Percentiles rank a stretch among this genome's conserved stretches.
Conservation (phyloP, 2,888 invertebrate genomes). For the Hedya salicella region DNA sequence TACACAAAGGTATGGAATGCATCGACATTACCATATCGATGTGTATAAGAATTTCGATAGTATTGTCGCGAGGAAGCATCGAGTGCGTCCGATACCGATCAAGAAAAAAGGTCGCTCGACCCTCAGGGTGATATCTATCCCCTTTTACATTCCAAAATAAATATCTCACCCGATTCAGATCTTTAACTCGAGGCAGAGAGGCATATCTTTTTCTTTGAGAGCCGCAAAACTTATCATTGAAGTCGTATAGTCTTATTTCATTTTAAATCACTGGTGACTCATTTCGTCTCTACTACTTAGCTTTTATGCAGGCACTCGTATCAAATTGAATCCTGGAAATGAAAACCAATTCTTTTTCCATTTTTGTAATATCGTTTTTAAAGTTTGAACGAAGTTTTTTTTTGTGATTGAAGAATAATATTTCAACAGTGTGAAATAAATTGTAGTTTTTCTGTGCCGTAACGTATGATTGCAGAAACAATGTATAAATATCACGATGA, state of each 20-base stretch:
- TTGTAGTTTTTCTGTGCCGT: conserved; percentile 12
- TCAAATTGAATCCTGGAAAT: conserved; percentile 56
- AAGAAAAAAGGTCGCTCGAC: conserved; percentile 73
- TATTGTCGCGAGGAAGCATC: conserved; percentile 75
- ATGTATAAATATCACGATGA: conserved; percentile 37
- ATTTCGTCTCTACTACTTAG: conserved; percentile 64
- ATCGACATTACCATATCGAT: conserved; percentile 77
- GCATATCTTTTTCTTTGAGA: conserved; percentile 36
- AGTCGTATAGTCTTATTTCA: conserved; percentile 62
- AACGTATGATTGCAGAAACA: conserved; percentile 13
- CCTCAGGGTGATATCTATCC: conserved; percentile 60
- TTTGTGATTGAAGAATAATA: conserved; percentile 56
- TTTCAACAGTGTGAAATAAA: conserved; percentile 49
- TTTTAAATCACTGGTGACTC: conserved; percentile 77
- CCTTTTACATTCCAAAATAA: conserved; percentile 44
- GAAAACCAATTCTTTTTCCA: conserved; percentile 44
- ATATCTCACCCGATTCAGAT: conserved; percentile 51
- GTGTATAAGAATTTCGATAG: conserved; percentile 58
- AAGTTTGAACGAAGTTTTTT: conserved; percentile 25
- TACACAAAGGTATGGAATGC: conserved; percentile 78
- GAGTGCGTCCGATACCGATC: conserved; percentile 75
- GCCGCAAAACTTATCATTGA: conserved; percentile 50
- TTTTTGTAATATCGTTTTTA: conserved; percentile 34
- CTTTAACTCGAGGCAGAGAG: conserved; percentile 51
- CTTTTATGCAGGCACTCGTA: conserved; percentile 62